These are phyloP conservation scores for Nycteola revayana DNA, from an alignment of 2,888 invertebrate genomes.

Conservation along the genomic window DNA sequence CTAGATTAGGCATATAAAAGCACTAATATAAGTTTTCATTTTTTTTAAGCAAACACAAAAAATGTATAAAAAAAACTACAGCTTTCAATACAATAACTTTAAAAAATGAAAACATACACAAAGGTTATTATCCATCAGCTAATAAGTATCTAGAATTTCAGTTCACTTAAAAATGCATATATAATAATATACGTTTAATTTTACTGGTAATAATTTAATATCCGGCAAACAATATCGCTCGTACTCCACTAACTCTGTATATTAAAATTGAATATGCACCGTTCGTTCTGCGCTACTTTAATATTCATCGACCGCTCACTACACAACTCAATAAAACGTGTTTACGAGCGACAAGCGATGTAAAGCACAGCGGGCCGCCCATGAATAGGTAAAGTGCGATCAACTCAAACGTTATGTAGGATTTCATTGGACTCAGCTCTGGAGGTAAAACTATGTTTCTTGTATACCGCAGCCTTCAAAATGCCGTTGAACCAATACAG, in stretches of 20 bases:
- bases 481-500: too few species aligned
- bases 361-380: constrained; percentile 43
- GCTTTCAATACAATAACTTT: too few species aligned
- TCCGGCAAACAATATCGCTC: constrained; percentile 12
- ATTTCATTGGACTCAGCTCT: constrained; percentile 31
- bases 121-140: too few species aligned
- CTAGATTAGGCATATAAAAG: too few species aligned
- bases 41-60: too few species aligned
- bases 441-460: too few species aligned
- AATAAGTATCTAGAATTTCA: too few species aligned
- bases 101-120: too few species aligned
- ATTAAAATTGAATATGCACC: constrained; percentile 62
- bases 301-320: constrained; percentile 65
- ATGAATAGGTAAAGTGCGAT: constrained; percentile 56
- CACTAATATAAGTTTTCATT: too few species aligned
- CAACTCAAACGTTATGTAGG: constrained; percentile 29
- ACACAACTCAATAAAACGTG: constrained; percentile 64
- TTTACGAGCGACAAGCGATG: constrained; percentile 63
- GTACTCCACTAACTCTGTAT: constrained; percentile 22
- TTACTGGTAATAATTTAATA: constrained; percentile 14
- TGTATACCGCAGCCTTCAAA: too few species aligned
- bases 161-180: too few species aligned
- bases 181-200: neutral
- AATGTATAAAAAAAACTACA: too few species aligned
- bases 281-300: constrained; percentile 47